Evolutionary conservation across 2,113 vertebrate species (phyloP).

Genomic region (Syngnathus typhle): DNA sequence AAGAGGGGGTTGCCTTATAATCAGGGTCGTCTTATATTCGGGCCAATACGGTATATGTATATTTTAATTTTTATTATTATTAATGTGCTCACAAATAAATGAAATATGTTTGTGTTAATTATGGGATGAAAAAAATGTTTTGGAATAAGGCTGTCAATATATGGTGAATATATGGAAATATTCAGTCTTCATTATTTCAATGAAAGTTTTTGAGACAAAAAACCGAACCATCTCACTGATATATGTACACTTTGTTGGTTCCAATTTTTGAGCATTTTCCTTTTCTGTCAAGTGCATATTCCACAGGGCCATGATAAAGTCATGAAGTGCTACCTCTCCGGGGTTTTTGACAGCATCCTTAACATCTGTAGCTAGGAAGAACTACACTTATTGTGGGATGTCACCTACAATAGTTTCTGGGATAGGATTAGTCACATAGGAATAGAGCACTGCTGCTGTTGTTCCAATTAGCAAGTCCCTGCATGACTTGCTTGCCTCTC

Average conservation of each 20-base stretch:
- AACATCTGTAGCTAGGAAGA: slow-evolving; percentile 44
- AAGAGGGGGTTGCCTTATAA: too few relatives aligned
- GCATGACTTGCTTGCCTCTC: slow-evolving; percentile 44
- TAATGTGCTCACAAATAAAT: too few relatives aligned
- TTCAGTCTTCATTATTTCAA: neutral
- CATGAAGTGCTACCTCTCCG: slow-evolving; percentile 41
- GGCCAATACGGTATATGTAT: too few relatives aligned
- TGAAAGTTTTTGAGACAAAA: neutral
- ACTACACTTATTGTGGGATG: slow-evolving; percentile 40
- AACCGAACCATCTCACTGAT: neutral
- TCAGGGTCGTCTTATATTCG: too few relatives aligned
- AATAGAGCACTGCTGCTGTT: slow-evolving; percentile 53
- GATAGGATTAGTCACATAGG: slow-evolving; percentile 57
- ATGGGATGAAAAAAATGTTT: too few relatives aligned
- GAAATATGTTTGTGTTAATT: too few relatives aligned
- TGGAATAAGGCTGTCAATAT: too few relatives aligned
- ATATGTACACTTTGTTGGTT: neutral
- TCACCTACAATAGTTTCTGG: slow-evolving; percentile 56
- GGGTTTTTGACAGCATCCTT: slow-evolving; percentile 37
- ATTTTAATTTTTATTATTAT: too few relatives aligned
- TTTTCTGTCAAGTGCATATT: slow-evolving; percentile 24
- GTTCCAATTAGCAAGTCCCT: slow-evolving; percentile 63
- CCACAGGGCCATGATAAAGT: slow-evolving; percentile 36
- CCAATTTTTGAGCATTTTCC: slow-evolving; percentile 11
- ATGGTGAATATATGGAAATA: neutral